A percentile compares a stretch with the other conserved stretches of the same genome.
Conservation (phyloP, 2,888 invertebrate species). For the Agriopis marginaria region DNA sequence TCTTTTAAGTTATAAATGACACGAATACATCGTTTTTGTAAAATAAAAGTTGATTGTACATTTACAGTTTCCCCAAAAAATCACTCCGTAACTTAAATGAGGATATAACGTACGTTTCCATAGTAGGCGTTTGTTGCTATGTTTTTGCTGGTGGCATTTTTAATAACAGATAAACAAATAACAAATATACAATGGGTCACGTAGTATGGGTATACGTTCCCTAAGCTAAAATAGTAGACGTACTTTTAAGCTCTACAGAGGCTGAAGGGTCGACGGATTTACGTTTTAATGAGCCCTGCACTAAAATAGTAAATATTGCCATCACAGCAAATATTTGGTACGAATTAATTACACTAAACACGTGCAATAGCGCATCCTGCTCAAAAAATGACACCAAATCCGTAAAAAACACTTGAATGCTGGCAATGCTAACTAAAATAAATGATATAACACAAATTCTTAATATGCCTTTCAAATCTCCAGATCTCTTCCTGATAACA, state of each 20-base stretch:
- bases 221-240: neutral
- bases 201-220: too few species aligned
- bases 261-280: neutral
- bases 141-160: too few species aligned
- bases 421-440: slow-evolving; percentile 61
- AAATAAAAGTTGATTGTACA: too few species aligned
- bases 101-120: too few species aligned
- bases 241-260: neutral
- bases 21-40: too few species aligned
- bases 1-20: too few species aligned
- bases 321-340: slow-evolving; percentile 31
- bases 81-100: too few species aligned
- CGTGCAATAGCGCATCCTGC: neutral
- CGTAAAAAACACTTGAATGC: slow-evolving; percentile 62
- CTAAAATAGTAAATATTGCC: neutral
- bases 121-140: too few species aligned
- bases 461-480: slow-evolving; percentile 40
- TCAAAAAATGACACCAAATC: slow-evolving; percentile 54
- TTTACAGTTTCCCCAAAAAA: too few species aligned
- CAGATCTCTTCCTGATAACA: slow-evolving; percentile 40
- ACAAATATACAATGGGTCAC: too few species aligned
- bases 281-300: neutral
- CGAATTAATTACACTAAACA: slow-evolving; percentile 50
- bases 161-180: too few species aligned
- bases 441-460: slow-evolving; percentile 56